Evolutionary conservation across 2,113 vertebrate genomes (phyloP), one percentile per base, ranked within the genome.

Genomic region (Cheirogaleus medius): DNA sequence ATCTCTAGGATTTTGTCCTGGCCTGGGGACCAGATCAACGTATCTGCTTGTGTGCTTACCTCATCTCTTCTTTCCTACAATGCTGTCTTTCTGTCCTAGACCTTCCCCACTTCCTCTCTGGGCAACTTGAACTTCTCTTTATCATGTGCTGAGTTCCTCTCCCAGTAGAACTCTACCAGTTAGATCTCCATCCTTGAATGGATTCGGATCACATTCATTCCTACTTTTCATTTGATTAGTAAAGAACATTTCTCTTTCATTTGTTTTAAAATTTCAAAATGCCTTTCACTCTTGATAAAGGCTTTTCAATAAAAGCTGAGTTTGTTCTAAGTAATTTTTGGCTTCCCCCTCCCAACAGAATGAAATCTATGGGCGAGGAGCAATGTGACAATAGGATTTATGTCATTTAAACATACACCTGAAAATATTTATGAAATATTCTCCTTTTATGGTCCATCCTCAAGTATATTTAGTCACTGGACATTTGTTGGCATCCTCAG

Each of bases 321-420:
- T 39, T 80, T 85, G 60, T 82, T 82, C 47, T 92, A 44, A 80
- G n/a, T 89, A 82, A 94, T 56, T 94, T 89, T 78, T 90, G 66
- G 10, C n/a, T 85, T 18, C 25, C 6, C 10, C 34, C 10, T 77
- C 60, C 66, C 20, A 56, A 37, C 25, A 64, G 37, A 86, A 20
- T 77, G 60, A 12, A 37, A 27, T 27, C 34, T 83, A 2, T 84
- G 37, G 32, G 32, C 32, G 27, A 83, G 32, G 11, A 87, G 27
- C 39, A 69, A 63, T 3, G 13, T 73, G 69, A 34, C 27, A 93
- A 49, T 6, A 77, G 73, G 64, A 29, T 39, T 82, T 44, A 32
- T 23, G 37, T 6, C 44, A 83, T 83, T 94, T 87, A 94, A 83
- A 91, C 68, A n/a, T 54, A 58, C 10, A 84, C 14, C 39, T 68